phyloP scores from a whole-genome alignment of 2,113 vertebrate genomes.

The Gavialis gangeticus region DNA sequence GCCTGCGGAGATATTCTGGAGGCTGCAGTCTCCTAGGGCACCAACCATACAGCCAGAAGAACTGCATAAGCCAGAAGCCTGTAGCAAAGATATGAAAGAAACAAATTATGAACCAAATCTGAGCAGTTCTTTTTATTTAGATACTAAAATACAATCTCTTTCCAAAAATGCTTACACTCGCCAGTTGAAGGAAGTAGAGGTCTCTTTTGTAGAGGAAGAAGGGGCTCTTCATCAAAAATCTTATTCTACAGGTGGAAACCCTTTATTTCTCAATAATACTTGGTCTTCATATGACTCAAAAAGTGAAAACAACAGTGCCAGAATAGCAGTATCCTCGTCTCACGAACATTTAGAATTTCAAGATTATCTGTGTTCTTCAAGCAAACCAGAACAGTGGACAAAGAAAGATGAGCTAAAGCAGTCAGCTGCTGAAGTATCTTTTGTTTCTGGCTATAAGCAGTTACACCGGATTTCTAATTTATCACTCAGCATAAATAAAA shows the following conservation, averaged over 20 bases:
- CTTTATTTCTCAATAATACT: slow-evolving; percentile 74
- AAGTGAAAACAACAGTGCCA: slow-evolving; percentile 69
- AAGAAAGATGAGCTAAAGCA: slow-evolving; percentile 69
- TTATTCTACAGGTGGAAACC: slow-evolving; percentile 56
- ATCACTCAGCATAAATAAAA: background rate
- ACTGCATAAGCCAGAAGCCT: background rate
- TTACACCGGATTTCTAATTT: slow-evolving; percentile 37
- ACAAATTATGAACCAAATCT: slow-evolving; percentile 37
- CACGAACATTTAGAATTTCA: slow-evolving; percentile 63
- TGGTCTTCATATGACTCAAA: slow-evolving; percentile 84
- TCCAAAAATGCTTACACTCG: slow-evolving; percentile 42
- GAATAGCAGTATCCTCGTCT: slow-evolving; percentile 65
- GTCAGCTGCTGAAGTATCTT: slow-evolving; percentile 59
- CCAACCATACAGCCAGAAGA: slow-evolving; percentile 9
- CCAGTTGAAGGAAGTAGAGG: slow-evolving; percentile 14
- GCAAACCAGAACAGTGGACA: slow-evolving; percentile 43
- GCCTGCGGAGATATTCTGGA: slow-evolving; percentile 86
- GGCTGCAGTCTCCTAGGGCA: slow-evolving; percentile 65
- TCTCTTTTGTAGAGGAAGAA: slow-evolving; percentile 27
- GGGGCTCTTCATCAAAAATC: background rate
- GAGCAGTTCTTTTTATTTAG: slow-evolving; percentile 77
- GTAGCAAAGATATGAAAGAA: background rate
- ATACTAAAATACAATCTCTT: slow-evolving; percentile 43
- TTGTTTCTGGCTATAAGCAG: slow-evolving; percentile 47
- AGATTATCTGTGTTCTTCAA: slow-evolving; percentile 12